Evolutionary conservation across 2,888 invertebrate genomes (phyloP).

Genomic region (Emmelina monodactyla): DNA sequence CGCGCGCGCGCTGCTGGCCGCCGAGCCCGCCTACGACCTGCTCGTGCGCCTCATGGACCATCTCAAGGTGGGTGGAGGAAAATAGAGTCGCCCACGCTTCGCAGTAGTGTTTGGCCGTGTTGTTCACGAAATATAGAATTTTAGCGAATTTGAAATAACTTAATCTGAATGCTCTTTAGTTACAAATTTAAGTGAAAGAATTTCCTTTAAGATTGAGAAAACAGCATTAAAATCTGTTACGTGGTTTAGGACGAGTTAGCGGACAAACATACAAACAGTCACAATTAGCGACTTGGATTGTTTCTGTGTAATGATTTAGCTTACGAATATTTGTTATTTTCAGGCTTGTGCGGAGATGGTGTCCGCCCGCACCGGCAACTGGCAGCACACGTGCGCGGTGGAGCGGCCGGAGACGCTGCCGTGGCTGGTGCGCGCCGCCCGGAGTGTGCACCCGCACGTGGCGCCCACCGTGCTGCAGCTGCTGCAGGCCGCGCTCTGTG

Average conservation of each 20-base stretch:
- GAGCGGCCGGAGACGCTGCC: slow-evolving; percentile 78
- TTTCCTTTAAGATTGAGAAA: too few species aligned
- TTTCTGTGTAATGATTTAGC: too few species aligned
- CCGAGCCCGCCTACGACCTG: slow-evolving; percentile 82
- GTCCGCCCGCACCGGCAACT: slow-evolving; percentile 88
- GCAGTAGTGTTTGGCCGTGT: too few species aligned
- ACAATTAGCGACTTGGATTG: too few species aligned
- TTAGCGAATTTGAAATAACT: too few species aligned
- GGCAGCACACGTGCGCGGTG: slow-evolving; percentile 87
- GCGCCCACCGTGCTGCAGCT: slow-evolving; percentile 90
- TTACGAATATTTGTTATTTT: neutral
- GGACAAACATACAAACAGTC: too few species aligned
- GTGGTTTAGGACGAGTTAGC: too few species aligned
- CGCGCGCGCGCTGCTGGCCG: slow-evolving; percentile 50
- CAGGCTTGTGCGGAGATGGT: slow-evolving; percentile 91
- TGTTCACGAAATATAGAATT: too few species aligned
- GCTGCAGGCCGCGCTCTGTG: slow-evolving; percentile 87
- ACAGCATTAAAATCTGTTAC: too few species aligned
- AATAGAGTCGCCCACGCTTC: too few species aligned
- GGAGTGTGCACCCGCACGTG: slow-evolving; percentile 88
- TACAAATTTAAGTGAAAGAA: too few species aligned
- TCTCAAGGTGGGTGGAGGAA: slow-evolving; percentile 67
- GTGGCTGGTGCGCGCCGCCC: slow-evolving; percentile 84
- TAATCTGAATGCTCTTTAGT: neutral
- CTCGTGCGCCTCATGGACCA: slow-evolving; percentile 95